Percentiles rank a stretch among this genome's conserved stretches.
Conservation (phyloP, 2,797 vertebrate genomes). For the Scolopax bukidnonensis region DNA sequence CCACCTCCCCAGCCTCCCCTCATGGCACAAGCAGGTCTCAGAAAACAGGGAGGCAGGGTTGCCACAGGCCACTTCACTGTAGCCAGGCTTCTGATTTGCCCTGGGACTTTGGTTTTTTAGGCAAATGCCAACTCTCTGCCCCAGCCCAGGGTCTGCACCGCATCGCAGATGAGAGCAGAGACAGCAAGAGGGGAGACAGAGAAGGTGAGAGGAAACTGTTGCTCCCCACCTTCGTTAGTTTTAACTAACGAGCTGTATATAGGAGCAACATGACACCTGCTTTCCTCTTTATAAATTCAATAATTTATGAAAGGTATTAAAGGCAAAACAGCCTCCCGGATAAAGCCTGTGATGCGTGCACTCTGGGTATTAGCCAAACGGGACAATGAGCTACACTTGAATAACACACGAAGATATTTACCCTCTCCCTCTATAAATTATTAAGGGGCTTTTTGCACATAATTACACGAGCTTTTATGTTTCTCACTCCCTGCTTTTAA, state of each 20-base stretch:
- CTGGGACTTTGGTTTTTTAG: neutral
- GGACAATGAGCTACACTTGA: conserved; percentile 71
- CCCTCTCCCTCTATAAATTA: conserved; percentile 76
- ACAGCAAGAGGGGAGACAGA: neutral
- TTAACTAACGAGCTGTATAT: conserved; percentile 76
- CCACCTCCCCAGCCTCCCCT: neutral
- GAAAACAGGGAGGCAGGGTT: neutral
- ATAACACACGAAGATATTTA: conserved; percentile 71
- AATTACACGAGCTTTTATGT: conserved; percentile 74
- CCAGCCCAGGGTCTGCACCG: neutral
- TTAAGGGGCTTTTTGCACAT: conserved; percentile 70
- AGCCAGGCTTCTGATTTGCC: neutral
- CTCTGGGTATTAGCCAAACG: conserved; percentile 72
- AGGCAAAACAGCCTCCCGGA: conserved; percentile 46
- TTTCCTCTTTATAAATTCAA: conserved; percentile 78
- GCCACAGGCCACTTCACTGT: neutral
- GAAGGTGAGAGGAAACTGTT: neutral
- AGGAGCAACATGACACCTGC: conserved; percentile 69
- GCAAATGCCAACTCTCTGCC: neutral
- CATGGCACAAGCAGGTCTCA: neutral
- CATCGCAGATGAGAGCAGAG: neutral
- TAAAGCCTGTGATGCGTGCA: conserved; percentile 50
- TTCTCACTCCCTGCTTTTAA: conserved; percentile 73
- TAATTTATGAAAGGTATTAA: conserved; percentile 79
- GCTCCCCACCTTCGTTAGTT: conserved; percentile 62